Evolutionary conservation across 2,888 invertebrate species (phyloP), one percentile per base, ranked within the genome.

Genomic region (Hymenopus coronatus): DNA sequence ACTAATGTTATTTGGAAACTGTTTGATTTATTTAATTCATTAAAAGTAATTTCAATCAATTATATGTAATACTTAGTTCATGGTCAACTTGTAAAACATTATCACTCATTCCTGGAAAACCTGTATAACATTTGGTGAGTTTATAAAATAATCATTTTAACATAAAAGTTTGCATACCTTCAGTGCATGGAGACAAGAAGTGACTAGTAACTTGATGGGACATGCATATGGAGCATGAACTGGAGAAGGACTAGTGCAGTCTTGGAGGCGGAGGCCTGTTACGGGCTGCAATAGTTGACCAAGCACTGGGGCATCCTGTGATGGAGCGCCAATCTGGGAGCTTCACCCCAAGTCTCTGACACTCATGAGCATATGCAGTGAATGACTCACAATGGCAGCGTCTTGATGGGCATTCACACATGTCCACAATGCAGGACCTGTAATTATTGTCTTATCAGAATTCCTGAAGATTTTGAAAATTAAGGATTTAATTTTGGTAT

Each of bases 351-450:
- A 97, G 93, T 30, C 98, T 94, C 90, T 96, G 95, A 92, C 98
- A 98, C 93, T 98, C 98, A 91, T 97, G 96, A 0, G 97, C 97
- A 92, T 98, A 98, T 3, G 98, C 98, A 88, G 96, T 96, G 92
- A 98, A 96, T 90, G 98, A 97, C 91, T 98, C 98, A 93, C 98
- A 98, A 92, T 98, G 97, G 92, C 98, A 98, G 92, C 95, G 95
- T 89, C 95, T 95, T 25, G 95, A 95, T 3, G 97, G 96, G 93
- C 98, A 98, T 92, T 98, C 97, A 92, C 98, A 98, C 94, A 98
- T 97, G 92, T 98, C 98, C 93, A 96, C 94, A 91, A 96, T 95
- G 93, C 98, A 98, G 15, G 98, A 97, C 92, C 94, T 94, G 91
- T 4, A 91, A 82, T 40, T 1, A 40, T 87, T 82, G 0, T 15